Evolutionary conservation across 2,888 invertebrate species (phyloP).

Genomic region (Alloplasta piceator): DNA sequence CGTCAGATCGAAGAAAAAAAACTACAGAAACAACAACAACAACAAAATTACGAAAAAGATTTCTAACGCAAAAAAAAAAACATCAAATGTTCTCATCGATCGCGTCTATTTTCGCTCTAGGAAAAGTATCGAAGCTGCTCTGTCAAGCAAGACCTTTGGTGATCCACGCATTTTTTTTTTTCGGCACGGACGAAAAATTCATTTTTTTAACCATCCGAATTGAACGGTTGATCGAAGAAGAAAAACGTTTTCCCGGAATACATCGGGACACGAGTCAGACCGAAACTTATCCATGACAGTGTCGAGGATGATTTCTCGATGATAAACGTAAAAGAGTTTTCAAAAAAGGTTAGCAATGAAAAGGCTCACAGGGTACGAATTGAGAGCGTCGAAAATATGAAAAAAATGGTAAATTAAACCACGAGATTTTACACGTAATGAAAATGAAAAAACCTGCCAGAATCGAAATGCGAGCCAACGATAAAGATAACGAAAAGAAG

Average conservation of each 20-base stretch:
- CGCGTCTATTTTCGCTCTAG: conserved; percentile 43
- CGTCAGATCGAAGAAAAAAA: conserved; percentile 31
- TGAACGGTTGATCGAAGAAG: background rate
- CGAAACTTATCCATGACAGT: conserved; percentile 52
- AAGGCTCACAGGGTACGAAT: conserved; percentile 55
- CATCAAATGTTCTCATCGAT: conserved; percentile 55
- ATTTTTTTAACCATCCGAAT: too few species aligned
- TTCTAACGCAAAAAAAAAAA: conserved; percentile 24
- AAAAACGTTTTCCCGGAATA: conserved; percentile 39
- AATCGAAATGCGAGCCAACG: too few species aligned
- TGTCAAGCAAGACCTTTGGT: conserved; percentile 4
- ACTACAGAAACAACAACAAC: conserved; percentile 40
- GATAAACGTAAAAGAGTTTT: conserved; percentile 46
- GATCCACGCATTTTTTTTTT: conserved; percentile 7
- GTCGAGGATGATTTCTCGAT: conserved; percentile 24
- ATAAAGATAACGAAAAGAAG: too few species aligned
- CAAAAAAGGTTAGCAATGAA: conserved; percentile 18
- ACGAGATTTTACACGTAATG: too few species aligned
- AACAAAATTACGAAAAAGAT: conserved; percentile 36
- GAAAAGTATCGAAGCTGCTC: conserved; percentile 32
- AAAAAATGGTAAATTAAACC: too few species aligned
- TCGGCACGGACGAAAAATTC: background rate
- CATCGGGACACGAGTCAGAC: conserved; percentile 17
- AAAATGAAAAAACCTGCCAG: too few species aligned
- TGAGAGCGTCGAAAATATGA: background rate